Conservation (phyloP, 2,888 invertebrate genomes). For the Apodemia mormo region DNA sequence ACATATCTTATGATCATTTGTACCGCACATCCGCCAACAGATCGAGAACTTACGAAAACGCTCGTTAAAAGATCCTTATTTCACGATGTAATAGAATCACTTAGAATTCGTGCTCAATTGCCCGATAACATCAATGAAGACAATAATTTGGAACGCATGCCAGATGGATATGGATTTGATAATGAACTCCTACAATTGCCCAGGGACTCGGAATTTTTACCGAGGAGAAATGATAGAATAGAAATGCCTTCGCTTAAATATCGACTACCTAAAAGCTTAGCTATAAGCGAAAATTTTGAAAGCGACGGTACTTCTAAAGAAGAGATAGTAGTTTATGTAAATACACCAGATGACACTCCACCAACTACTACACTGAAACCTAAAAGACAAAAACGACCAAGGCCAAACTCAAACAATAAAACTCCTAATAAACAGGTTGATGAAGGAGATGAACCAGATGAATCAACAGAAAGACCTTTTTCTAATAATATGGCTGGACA, state of each 20-base stretch:
- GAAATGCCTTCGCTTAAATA: slow-evolving; percentile 69
- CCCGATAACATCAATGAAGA: slow-evolving; percentile 63
- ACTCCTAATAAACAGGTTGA: slow-evolving; percentile 44
- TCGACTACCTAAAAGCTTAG: slow-evolving; percentile 63
- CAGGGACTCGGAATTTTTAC: slow-evolving; percentile 61
- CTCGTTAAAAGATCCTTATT: slow-evolving; percentile 64
- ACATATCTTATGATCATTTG: slow-evolving; percentile 66
- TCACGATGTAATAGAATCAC: slow-evolving; percentile 68
- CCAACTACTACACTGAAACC: slow-evolving; percentile 53
- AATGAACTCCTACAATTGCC: slow-evolving; percentile 56
- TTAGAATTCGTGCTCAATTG: slow-evolving; percentile 59
- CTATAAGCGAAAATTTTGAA: slow-evolving; percentile 42
- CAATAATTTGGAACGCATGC: slow-evolving; percentile 60
- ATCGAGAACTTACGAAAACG: slow-evolving; percentile 45
- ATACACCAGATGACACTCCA: slow-evolving; percentile 50
- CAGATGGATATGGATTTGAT: slow-evolving; percentile 56
- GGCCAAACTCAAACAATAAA: slow-evolving; percentile 42
- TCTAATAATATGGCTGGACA: slow-evolving; percentile 67
- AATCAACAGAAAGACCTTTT: slow-evolving; percentile 43
- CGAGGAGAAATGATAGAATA: slow-evolving; percentile 69
- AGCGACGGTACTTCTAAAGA: slow-evolving; percentile 48
- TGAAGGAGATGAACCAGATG: slow-evolving; percentile 38
- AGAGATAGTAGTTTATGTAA: slow-evolving; percentile 60
- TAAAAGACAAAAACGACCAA: slow-evolving; percentile 49
- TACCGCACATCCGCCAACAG: slow-evolving; percentile 55